phyloP scores from a whole-genome alignment of 2,888 invertebrate genomes.

The Spodoptera picta region DNA sequence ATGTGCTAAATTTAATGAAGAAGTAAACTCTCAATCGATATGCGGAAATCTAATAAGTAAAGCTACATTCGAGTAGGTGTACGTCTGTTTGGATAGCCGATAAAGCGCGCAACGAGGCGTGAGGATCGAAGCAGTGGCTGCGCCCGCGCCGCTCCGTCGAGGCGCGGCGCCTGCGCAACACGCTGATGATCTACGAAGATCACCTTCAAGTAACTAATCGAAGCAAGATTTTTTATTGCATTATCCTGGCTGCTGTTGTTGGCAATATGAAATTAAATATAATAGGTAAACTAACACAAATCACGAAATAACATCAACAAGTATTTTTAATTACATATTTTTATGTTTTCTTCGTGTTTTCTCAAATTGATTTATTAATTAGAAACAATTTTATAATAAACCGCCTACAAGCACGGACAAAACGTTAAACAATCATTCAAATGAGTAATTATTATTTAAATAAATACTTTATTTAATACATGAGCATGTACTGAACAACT shows the following conservation, averaged over 20 bases:
- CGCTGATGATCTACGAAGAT: conserved; percentile 7
- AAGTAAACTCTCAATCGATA: conserved; percentile 26
- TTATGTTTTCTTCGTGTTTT: too few species aligned
- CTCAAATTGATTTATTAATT: conserved; percentile 8
- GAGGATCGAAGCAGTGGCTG: conserved; percentile 30
- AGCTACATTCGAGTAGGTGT: conserved; percentile 46
- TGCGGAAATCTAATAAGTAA: conserved; percentile 54
- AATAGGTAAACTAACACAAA: too few species aligned
- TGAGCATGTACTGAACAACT: not conserved
- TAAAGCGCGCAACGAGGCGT: conserved; percentile 46
- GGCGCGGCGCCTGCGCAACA: conserved; percentile 28
- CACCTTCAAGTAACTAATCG: not conserved
- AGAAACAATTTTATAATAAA: conserved; percentile 13
- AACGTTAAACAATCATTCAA: conserved; percentile 4
- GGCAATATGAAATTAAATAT: too few species aligned
- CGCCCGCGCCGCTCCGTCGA: conserved; percentile 18
- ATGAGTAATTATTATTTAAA: not conserved
- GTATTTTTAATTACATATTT: too few species aligned
- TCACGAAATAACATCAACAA: too few species aligned
- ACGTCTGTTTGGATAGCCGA: conserved; percentile 51
- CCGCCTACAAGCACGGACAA: conserved; percentile 18
- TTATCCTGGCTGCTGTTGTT: too few species aligned
- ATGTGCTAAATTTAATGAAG: conserved; percentile 11
- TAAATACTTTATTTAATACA: conserved; percentile 4
- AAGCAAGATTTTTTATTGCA: too few species aligned